Conservation (phyloP, 1,140 invertebrate genomes). For the Anastrepha obliqua region DNA sequence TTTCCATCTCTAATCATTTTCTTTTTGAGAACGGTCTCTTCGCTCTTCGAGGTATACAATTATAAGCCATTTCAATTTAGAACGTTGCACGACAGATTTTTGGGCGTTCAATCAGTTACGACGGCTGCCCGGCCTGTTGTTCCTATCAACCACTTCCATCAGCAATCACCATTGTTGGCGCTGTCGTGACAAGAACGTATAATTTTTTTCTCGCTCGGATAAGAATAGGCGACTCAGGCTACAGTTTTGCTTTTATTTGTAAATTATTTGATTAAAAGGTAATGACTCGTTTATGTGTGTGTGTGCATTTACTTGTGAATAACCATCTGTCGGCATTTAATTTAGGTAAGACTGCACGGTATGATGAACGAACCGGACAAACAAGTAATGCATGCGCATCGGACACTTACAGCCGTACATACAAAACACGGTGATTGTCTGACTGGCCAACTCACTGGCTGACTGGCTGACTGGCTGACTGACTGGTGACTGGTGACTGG, state of each 20-base stretch:
- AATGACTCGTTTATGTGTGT: background rate
- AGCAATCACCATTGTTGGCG: background rate
- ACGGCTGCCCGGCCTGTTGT: background rate
- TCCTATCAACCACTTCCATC: constrained; percentile 4
- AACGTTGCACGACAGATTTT: background rate
- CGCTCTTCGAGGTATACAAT: background rate
- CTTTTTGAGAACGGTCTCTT: background rate
- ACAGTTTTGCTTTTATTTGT: background rate
- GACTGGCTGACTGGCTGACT: background rate
- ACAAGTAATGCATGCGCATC: background rate
- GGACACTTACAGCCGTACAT: too few species aligned
- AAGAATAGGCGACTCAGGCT: background rate
- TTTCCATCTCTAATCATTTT: background rate
- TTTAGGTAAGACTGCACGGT: background rate
- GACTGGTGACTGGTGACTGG: background rate
- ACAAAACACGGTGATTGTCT: background rate
- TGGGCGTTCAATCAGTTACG: constrained; percentile 6
- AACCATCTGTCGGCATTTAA: constrained; percentile 32
- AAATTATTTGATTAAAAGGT: background rate
- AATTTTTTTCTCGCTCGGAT: background rate
- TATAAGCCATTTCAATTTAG: constrained; percentile 1
- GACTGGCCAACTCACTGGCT: background rate
- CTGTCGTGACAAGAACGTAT: background rate
- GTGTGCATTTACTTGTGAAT: background rate
- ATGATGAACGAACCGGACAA: background rate